Percentiles rank a stretch among this genome's conserved stretches.
Conservation (phyloP, 1,140 invertebrate genomes). For the Anastatus disparis region DNA sequence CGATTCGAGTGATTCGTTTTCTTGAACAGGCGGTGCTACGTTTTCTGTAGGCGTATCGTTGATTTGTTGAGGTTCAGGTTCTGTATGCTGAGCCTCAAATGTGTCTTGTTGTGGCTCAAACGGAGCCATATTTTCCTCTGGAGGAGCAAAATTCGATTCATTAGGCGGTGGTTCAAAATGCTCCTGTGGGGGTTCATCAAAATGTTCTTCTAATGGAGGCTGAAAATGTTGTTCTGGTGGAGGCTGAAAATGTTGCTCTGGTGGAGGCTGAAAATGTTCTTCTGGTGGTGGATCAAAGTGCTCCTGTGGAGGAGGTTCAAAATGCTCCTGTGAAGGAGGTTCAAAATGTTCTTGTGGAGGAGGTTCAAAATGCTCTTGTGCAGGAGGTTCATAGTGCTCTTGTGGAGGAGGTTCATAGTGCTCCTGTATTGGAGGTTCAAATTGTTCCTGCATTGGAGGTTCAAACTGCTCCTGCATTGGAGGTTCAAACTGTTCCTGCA, state of each 20-base stretch:
- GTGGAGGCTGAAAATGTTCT: not conserved
- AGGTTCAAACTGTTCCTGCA: too few relatives aligned
- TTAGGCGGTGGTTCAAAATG: constrained; percentile 3
- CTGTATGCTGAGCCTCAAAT: too few relatives aligned
- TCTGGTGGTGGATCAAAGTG: constrained; percentile 1
- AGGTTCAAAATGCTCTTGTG: not conserved
- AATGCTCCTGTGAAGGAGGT: constrained; percentile 32
- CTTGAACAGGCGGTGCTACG: not conserved
- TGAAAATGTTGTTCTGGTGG: not conserved
- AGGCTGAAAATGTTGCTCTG: not conserved
- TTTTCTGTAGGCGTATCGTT: too few relatives aligned
- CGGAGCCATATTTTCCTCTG: not conserved
- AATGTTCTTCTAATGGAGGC: not conserved
- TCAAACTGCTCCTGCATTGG: not conserved
- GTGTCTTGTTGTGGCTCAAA: constrained; percentile 21
- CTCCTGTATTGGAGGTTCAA: not conserved
- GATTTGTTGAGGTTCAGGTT: too few relatives aligned
- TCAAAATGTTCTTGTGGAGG: not conserved
- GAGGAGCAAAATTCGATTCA: not conserved
- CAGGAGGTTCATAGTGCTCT: not conserved
- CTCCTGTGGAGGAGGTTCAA: constrained; percentile 19
- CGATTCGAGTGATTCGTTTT: constrained; percentile 18
- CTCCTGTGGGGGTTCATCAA: not conserved
- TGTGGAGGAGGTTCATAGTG: too few relatives aligned
- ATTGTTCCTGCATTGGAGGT: not conserved